phyloP scores from a whole-genome alignment of 2,888 invertebrate species.

The Ennomos quercinarius region DNA sequence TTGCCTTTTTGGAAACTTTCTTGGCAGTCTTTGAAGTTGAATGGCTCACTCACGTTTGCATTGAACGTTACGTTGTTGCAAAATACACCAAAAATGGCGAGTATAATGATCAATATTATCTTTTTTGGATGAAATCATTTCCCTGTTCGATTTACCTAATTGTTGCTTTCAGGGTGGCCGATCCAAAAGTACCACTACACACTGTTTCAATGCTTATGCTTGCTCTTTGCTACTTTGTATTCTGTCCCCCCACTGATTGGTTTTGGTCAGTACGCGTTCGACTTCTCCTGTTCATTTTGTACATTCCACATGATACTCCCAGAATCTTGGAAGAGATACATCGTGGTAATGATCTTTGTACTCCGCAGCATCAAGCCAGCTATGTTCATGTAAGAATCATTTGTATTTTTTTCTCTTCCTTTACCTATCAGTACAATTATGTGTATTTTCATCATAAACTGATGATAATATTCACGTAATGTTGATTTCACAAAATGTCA shows the following conservation, averaged over 20 bases:
- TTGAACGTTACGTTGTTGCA: conserved; percentile 77
- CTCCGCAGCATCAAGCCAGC: conserved; percentile 71
- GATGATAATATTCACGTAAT: no score
- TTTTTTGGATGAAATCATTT: no score
- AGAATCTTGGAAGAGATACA: conserved; percentile 56
- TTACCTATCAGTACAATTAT: neutral
- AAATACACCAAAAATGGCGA: conserved; percentile 73
- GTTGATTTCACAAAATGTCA: neutral
- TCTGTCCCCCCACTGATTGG: conserved; percentile 69
- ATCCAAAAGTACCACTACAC: conserved; percentile 63
- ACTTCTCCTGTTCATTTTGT: conserved; percentile 72
- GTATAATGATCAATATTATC: conserved; percentile 14
- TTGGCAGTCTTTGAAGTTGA: conserved; percentile 77
- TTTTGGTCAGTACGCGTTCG: conserved; percentile 68
- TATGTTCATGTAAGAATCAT: conserved; percentile 68
- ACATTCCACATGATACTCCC: conserved; percentile 70
- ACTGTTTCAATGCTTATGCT: conserved; percentile 60
- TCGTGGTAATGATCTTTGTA: conserved; percentile 60
- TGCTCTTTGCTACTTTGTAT: conserved; percentile 65
- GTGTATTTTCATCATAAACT: neutral
- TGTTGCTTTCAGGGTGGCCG: conserved; percentile 60
- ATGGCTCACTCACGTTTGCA: conserved; percentile 73
- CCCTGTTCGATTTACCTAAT: no score
- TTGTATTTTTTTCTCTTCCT: neutral
- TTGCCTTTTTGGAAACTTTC: conserved; percentile 73